Evolutionary conservation across 2,888 invertebrate genomes (phyloP), one percentile per base, ranked within the genome.

Genomic region (Cecidostiba fungosa): DNA sequence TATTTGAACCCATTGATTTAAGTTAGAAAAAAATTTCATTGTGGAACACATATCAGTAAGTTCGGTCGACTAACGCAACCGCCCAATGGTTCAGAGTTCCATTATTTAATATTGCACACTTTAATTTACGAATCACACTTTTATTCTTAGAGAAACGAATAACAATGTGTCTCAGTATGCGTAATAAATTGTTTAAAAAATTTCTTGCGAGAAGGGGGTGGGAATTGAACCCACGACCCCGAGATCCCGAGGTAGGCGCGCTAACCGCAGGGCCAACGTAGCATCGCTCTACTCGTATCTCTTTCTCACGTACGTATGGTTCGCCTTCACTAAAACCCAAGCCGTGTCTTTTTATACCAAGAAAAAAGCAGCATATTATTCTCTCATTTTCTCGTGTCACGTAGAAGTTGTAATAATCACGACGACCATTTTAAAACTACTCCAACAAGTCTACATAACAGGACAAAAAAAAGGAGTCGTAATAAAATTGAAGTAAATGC

Each of bases 1-100:
- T n/a, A n/a, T n/a, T n/a, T n/a, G n/a, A n/a, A n/a, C n/a, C 32
- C 14, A 16, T 47, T 47, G 47, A 47, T 19, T 73, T 47, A 79
- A 62, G 0, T 23, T 69, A 80, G 36, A 50, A 62, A 82, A 78
- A 70, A 59, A n/a, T 23, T 59, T n/a, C 2, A n/a, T 0, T 92
- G 91, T 92, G 83, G 89, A 89, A 90, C 89, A 88, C 91, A 89
- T 90, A 92, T 92, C 92, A 92, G 92, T 92, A 90, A 91, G 91
- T 90, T 90, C 90, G 90, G 89, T 84, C 85, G 86, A 90, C 88
- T 6, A 88, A 19, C 80, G 73, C 82, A 89, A 90, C 91, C 90
- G 90, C 89, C 91, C 92, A 90, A 92, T 92, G 92, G 92, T 92
- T 92, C 89, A 89, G 90, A 90, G 91, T 90, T 90, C 89, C 76